Evolutionary conservation across 2,113 vertebrate genomes (phyloP).

Genomic region (Zosterops japonicus): DNA sequence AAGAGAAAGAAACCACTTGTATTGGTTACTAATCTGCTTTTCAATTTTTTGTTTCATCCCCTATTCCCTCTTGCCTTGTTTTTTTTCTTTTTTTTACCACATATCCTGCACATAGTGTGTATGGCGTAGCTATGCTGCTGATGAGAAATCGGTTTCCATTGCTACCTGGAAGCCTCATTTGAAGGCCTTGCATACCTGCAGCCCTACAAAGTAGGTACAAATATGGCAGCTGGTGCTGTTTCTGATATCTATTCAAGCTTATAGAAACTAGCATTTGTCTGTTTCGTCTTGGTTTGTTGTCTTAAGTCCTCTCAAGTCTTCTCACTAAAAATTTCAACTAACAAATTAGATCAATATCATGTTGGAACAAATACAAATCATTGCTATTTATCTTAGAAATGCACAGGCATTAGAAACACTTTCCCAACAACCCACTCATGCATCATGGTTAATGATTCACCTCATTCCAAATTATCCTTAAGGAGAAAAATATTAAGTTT

Average conservation of each 20-base stretch:
- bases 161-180: constrained; percentile 99
- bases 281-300: constrained; percentile 52
- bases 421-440: not conserved
- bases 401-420: not conserved
- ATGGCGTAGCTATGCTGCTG: constrained; percentile 99
- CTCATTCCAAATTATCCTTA: not conserved
- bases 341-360: constrained; percentile 32
- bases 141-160: constrained; percentile 99
- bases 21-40: constrained; percentile 83
- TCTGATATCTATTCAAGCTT: constrained; percentile 71
- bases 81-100: constrained; percentile 67
- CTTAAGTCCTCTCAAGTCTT: not conserved
- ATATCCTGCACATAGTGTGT: constrained; percentile 92
- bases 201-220: constrained; percentile 98
- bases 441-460: not conserved
- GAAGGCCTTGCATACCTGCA: constrained; percentile 99
- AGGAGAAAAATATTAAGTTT: not conserved
- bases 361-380: constrained; percentile 1
- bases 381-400: not conserved
- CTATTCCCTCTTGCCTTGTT: constrained; percentile 73
- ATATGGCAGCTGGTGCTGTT: constrained; percentile 80
- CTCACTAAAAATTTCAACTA: constrained; percentile 47
- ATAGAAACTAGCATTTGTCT: constrained; percentile 58
- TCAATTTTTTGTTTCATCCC: constrained; percentile 76
- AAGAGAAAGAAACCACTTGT: constrained; percentile 69